These are phyloP conservation scores for Abrostola triplasia DNA, from an alignment of 2,888 invertebrate species.

Conservation along the genomic window DNA sequence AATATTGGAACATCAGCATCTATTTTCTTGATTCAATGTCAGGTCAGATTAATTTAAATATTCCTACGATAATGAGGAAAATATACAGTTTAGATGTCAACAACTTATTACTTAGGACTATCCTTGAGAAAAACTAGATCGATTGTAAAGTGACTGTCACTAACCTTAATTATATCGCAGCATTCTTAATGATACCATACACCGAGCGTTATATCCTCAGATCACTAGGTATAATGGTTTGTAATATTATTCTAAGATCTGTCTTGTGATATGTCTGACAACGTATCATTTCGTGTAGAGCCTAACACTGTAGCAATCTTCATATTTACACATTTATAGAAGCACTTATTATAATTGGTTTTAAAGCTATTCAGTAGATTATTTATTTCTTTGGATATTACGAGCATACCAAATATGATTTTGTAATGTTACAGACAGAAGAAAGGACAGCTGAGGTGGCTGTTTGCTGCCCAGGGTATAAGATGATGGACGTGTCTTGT, in stretches of 20 bases:
- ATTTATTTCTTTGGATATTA: no score
- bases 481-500: slow-evolving; percentile 90
- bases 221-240: slow-evolving; percentile 4
- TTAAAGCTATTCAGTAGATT: slow-evolving; percentile 12
- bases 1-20: no score
- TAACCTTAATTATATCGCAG: slow-evolving; percentile 45
- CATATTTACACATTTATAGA: slow-evolving; percentile 28
- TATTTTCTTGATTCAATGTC: neutral
- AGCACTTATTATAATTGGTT: slow-evolving; percentile 31
- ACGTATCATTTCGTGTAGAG: slow-evolving; percentile 6
- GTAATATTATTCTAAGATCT: neutral
- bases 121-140: slow-evolving; percentile 71
- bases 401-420: no score
- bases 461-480: slow-evolving; percentile 93
- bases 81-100: slow-evolving; percentile 50
- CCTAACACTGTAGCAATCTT: slow-evolving; percentile 16
- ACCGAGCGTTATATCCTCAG: slow-evolving; percentile 25
- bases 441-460: slow-evolving; percentile 90
- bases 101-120: slow-evolving; percentile 47
- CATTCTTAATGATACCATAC: slow-evolving; percentile 24
- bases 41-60: slow-evolving; percentile 32
- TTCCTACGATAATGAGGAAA: slow-evolving; percentile 31
- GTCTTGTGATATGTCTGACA: neutral
- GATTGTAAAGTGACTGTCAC: slow-evolving; percentile 57
- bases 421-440: slow-evolving; percentile 88